phyloP scores from a whole-genome alignment of 2,113 vertebrate genomes.

The Grammomys surdaster region DNA sequence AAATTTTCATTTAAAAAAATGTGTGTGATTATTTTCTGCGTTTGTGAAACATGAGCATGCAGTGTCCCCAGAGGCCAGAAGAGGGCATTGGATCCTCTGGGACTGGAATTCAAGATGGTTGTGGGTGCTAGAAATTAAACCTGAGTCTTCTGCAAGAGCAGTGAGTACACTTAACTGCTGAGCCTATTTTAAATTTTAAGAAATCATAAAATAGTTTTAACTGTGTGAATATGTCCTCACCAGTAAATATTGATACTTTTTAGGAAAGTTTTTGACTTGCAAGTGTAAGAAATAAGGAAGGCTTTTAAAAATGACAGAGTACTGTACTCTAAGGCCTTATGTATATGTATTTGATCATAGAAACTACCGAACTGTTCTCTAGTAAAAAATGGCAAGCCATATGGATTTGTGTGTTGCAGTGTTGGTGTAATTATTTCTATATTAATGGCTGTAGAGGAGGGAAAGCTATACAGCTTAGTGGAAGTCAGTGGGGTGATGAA shows the following conservation, averaged over 20 bases:
- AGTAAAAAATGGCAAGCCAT: not conserved
- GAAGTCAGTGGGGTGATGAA: not conserved
- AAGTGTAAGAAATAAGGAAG: conserved; percentile 8
- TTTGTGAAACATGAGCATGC: not conserved
- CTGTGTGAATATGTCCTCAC: conserved; percentile 23
- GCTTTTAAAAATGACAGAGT: not conserved
- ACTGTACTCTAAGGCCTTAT: not conserved
- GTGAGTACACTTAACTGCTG: not conserved
- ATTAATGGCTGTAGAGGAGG: not conserved
- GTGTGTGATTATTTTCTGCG: not conserved
- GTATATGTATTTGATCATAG: not conserved
- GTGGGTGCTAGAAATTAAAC: not conserved
- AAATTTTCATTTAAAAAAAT: not conserved
- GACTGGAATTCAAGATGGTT: not conserved
- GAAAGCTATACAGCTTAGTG: not conserved
- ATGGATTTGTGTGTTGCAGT: conserved; percentile 30
- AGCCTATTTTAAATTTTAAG: not conserved
- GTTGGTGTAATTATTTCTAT: not conserved
- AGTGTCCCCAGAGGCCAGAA: not conserved
- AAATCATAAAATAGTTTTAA: conserved; percentile 43
- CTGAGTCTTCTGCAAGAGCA: not conserved
- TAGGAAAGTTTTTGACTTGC: conserved; percentile 37
- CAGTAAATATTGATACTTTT: conserved; percentile 11
- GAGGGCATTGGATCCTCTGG: not conserved
- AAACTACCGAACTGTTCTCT: not conserved